Percentiles rank a stretch among this genome's conserved stretches.
These are phyloP conservation scores for Synchiropus splendidus DNA, from an alignment of 2,113 vertebrate species.

Conservation along the genomic window DNA sequence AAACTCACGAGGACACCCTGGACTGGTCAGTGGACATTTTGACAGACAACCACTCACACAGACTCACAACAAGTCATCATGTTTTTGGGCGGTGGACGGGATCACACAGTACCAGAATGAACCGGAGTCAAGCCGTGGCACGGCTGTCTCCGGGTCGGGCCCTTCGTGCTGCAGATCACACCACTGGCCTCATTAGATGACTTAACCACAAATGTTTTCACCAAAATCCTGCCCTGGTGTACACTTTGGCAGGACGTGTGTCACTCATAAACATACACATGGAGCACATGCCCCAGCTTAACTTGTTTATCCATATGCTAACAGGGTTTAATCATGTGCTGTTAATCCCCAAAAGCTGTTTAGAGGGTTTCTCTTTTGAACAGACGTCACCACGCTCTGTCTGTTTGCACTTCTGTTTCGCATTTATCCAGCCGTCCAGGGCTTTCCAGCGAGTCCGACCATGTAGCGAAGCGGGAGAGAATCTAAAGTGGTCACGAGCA, in stretches of 20 bases:
- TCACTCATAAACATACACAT: constrained; percentile 1
- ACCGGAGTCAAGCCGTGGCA: too few relatives aligned
- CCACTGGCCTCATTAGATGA: too few relatives aligned
- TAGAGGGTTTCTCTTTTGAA: constrained; percentile 30
- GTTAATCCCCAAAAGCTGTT: constrained; percentile 50
- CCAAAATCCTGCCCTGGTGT: too few relatives aligned
- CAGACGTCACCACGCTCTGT: constrained; percentile 22
- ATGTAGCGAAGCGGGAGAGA: constrained; percentile 14
- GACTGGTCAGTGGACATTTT: too few relatives aligned
- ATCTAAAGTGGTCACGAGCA: constrained; percentile 8
- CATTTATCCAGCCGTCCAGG: constrained; percentile 2
- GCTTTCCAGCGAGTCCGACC: constrained; percentile 12
- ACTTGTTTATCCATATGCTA: constrained; percentile 51
- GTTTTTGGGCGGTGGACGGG: too few relatives aligned
- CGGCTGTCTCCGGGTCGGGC: too few relatives aligned
- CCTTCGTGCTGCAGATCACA: too few relatives aligned
- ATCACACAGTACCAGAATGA: too few relatives aligned
- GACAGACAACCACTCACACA: too few relatives aligned
- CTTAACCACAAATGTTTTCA: too few relatives aligned
- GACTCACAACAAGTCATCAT: too few relatives aligned
- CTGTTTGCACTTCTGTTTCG: constrained; percentile 12
- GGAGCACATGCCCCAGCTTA: constrained; percentile 19
- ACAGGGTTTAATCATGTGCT: constrained; percentile 41
- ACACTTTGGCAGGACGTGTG: not conserved
- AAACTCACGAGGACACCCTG: too few relatives aligned